Conservation (phyloP, 2,797 vertebrate genomes). For the Hapalemur alaotrensis region DNA sequence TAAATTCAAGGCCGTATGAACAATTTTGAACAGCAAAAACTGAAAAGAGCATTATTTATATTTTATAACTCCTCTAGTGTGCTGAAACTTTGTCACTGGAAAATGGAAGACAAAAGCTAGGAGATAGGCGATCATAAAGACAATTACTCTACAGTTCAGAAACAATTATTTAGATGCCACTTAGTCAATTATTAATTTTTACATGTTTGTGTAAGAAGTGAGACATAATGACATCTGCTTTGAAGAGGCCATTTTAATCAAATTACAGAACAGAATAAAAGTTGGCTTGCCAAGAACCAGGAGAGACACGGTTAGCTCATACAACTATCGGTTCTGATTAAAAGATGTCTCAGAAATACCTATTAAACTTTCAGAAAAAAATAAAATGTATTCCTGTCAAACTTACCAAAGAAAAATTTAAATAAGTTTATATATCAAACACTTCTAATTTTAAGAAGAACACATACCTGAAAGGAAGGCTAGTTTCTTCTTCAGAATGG, state of each 20-base stretch:
- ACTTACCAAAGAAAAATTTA: constrained; percentile 19
- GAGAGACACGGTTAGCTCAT: background rate
- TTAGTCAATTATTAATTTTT: background rate
- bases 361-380: background rate
- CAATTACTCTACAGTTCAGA: background rate
- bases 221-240: constrained; percentile 25
- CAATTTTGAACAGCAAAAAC: background rate
- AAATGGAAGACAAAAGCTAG: background rate
- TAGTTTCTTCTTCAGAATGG: constrained; percentile 96
- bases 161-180: constrained; percentile 18
- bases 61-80: background rate
- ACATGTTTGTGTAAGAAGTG: constrained; percentile 1
- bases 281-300: background rate
- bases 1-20: background rate
- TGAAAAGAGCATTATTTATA: background rate
- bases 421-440: background rate
- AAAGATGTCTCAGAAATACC: constrained; percentile 26
- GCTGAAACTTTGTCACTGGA: background rate
- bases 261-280: constrained; percentile 43
- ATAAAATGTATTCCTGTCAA: constrained; percentile 14
- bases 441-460: constrained; percentile 15
- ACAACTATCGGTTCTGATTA: background rate
- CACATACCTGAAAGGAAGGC: constrained; percentile 96
- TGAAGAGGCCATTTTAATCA: constrained; percentile 28
- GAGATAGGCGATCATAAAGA: background rate